These are phyloP conservation scores for Mesaphorura yosii DNA, from an alignment of 1,140 invertebrate genomes.

Conservation along the genomic window DNA sequence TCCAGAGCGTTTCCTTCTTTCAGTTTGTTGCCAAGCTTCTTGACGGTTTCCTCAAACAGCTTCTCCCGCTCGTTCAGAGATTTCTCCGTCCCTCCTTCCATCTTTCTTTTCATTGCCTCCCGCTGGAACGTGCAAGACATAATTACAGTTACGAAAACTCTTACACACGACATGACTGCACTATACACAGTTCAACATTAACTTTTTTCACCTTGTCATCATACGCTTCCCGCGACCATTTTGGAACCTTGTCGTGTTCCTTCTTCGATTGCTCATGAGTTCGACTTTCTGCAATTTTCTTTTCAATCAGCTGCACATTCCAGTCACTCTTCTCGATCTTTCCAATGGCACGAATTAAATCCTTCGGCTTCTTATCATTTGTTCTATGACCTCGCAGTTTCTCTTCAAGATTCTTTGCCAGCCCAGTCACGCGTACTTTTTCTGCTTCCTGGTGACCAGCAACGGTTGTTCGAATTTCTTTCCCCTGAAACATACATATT, in stretches of 20 bases:
- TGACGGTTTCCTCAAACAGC: constrained; percentile 62
- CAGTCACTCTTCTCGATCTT: constrained; percentile 83
- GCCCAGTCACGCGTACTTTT: constrained; percentile 52
- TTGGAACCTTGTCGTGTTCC: constrained; percentile 67
- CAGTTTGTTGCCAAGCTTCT: constrained; percentile 64
- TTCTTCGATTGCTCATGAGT: constrained; percentile 43
- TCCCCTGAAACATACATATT: no score
- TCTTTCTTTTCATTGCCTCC: constrained; percentile 62
- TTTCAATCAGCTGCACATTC: constrained; percentile 82
- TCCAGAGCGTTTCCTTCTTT: constrained; percentile 62
- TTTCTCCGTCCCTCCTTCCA: constrained; percentile 43
- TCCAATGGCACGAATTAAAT: constrained; percentile 70
- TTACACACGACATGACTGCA: not conserved
- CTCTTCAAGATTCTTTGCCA: constrained; percentile 55
- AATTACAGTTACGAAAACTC: not conserved
- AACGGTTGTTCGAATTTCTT: constrained; percentile 44
- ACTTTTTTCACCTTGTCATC: constrained; percentile 38
- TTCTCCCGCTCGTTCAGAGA: constrained; percentile 8
- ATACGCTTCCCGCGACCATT: constrained; percentile 72
- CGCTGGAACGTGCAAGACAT: constrained; percentile 45
- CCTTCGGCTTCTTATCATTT: constrained; percentile 65
- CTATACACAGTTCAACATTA: not conserved
- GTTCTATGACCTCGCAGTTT: constrained; percentile 46
- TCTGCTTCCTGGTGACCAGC: constrained; percentile 40
- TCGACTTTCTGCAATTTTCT: constrained; percentile 76